Base-by-base conservation (phyloP, 2,113 vertebrate species). In the Mastomys natalensis region DNA sequence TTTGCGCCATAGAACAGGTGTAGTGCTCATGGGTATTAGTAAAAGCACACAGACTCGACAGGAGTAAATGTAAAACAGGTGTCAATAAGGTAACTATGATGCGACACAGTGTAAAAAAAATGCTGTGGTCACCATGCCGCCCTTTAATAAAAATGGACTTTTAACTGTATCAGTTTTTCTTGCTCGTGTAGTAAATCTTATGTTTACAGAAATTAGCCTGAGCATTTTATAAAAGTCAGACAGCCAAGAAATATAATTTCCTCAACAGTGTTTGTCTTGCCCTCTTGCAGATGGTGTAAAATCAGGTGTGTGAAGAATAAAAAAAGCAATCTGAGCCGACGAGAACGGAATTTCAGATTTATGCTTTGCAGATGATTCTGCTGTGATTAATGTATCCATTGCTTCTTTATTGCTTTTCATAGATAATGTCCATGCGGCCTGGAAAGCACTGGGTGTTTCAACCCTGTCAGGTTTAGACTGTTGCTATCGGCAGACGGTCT, bases 401-500 rank as follows among this genome's bases (percentile, higher is more conserved):
- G 95, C 94, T 87, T 97, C 98, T 98, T 98, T 98, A 98, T 98
- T 98, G 97, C 98, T 98, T 98, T 98, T 98, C 78, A 70, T 97
- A 98, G 98, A 98, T 99, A 99, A 98, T 97, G 96, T 96, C 97
- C 98, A 80, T 90, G 95, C 98, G 98, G 97, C 97, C 97, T 98
- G 98, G 98, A 98, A 98, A 98, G 98, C 98, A 98, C 97, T 98
- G 98, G 95, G 97, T 95, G 97, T 98, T 97, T 98, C 97, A 98
- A 98, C 98, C 97, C 93, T 98, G 98, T 98, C 98, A 98, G 98
- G 97, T 98, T 98, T 98, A 98, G 97, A 94, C 97, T 98, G 76
- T 98, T 96, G 98, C 68, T 98, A 97, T 98, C 98, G 98, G 98
- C 98, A 99, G 98, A 99, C 98, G 98, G 98, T 98, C 98, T 97